phyloP scores from a whole-genome alignment of 2,797 vertebrate species.

The Rachycentron canadum region DNA sequence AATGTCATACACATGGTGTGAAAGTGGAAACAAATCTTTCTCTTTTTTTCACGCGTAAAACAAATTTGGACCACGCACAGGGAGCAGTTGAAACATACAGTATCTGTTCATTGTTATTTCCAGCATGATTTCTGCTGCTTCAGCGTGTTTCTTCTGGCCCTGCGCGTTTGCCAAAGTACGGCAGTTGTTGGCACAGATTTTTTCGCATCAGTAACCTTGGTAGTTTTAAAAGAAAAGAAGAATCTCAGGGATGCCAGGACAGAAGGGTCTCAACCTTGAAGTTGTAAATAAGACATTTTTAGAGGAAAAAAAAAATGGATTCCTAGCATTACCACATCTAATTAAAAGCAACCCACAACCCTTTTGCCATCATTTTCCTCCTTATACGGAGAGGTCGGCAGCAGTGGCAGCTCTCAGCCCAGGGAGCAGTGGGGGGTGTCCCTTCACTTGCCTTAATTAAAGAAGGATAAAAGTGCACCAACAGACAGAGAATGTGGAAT shows the following conservation, averaged over 20 bases:
- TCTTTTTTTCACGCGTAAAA: no score
- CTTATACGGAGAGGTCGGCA: constrained; percentile 52
- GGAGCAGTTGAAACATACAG: constrained; percentile 5
- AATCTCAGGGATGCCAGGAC: neutral
- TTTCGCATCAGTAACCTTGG: constrained; percentile 2
- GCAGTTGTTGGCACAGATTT: constrained; percentile 2
- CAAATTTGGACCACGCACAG: neutral
- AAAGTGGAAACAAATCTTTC: neutral
- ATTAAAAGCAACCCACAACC: constrained; percentile 64
- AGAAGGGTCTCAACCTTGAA: constrained; percentile 39
- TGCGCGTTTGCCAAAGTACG: constrained; percentile 6
- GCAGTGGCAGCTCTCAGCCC: constrained; percentile 58
- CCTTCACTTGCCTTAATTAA: constrained; percentile 69
- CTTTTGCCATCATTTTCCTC: constrained; percentile 38
- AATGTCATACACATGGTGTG: neutral
- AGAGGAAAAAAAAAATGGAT: neutral
- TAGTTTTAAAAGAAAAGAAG: constrained; percentile 1
- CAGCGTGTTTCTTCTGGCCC: neutral
- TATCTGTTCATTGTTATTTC: constrained; percentile 17
- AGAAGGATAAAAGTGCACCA: constrained; percentile 48
- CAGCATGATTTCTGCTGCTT: neutral
- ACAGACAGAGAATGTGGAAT: constrained; percentile 16
- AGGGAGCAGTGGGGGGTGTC: constrained; percentile 59
- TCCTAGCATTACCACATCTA: constrained; percentile 33
- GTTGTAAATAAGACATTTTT: constrained; percentile 21